Evolutionary conservation across 1,140 invertebrate genomes (phyloP).

Genomic region (Venustaconcha ellipsiformis): DNA sequence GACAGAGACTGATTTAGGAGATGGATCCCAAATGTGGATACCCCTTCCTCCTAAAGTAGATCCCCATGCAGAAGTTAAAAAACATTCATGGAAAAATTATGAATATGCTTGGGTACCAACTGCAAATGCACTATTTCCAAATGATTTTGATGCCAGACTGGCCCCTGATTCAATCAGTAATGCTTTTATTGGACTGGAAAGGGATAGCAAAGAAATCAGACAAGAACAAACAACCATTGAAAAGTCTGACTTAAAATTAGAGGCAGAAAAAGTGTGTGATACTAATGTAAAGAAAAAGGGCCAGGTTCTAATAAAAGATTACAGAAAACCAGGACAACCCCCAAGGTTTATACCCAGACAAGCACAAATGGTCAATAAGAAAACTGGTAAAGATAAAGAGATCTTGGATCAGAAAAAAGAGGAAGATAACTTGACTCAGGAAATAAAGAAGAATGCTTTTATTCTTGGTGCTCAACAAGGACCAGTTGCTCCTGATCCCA

Average conservation of each 20-base stretch:
- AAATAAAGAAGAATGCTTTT: slow-evolving; percentile 51
- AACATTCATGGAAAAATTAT: slow-evolving; percentile 15
- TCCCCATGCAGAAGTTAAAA: no score
- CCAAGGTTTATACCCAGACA: slow-evolving; percentile 62
- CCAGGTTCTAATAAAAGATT: slow-evolving; percentile 43
- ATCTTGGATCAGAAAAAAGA: neutral
- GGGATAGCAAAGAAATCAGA: neutral
- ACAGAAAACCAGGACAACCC: slow-evolving; percentile 31
- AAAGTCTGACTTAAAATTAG: neutral
- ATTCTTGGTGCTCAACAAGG: slow-evolving; percentile 48
- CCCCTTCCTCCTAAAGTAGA: no score
- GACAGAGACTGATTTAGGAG: no score
- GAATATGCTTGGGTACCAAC: slow-evolving; percentile 45
- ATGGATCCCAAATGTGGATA: no score
- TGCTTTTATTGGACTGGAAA: neutral
- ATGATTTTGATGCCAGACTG: slow-evolving; percentile 42
- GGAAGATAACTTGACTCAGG: slow-evolving; percentile 35
- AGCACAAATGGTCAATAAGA: slow-evolving; percentile 29
- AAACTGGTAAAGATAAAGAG: slow-evolving; percentile 2
- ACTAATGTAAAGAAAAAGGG: neutral
- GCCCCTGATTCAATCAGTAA: neutral
- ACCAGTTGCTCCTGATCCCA: slow-evolving; percentile 21
- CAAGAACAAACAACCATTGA: neutral
- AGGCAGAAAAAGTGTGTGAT: neutral
- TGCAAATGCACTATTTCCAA: slow-evolving; percentile 47